These are phyloP conservation scores for Esox lucius DNA, from an alignment of 2,797 vertebrate genomes.

Conservation along the genomic window DNA sequence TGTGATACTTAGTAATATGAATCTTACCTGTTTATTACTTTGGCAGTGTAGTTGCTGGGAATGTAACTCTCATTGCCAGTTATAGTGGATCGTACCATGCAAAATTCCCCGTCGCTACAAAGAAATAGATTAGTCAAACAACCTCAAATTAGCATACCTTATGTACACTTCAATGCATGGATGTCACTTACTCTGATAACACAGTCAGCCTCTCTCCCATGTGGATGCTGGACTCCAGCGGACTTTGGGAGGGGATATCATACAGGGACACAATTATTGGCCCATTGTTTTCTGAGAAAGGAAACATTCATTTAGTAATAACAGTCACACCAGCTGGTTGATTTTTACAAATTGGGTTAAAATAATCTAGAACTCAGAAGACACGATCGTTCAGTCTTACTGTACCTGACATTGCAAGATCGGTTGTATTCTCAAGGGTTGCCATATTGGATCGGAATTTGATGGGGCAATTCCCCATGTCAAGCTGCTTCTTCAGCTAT, in stretches of 20 bases:
- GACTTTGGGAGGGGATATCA: conserved; percentile 68
- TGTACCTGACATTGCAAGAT: conserved; percentile 58
- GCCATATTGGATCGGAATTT: conserved; percentile 43
- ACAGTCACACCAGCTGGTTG: neutral
- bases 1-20: conserved; percentile 14
- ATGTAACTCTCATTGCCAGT: conserved; percentile 75
- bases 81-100: conserved; percentile 74
- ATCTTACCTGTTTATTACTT: conserved; percentile 77
- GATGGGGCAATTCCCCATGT: conserved; percentile 69
- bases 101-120: conserved; percentile 82
- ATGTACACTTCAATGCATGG: neutral
- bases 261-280: conserved; percentile 74
- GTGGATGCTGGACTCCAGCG: conserved; percentile 61
- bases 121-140: conserved; percentile 26
- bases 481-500: conserved; percentile 22
- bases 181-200: conserved; percentile 78
- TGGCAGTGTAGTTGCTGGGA: conserved; percentile 78
- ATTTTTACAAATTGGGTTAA: neutral
- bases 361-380: neutral
- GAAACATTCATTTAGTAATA: neutral
- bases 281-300: conserved; percentile 42
- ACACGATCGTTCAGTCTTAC: conserved; percentile 11
- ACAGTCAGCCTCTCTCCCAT: conserved; percentile 80
- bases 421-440: conserved; percentile 49
- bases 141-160: neutral